Evolutionary conservation across 2,797 vertebrate genomes (phyloP), one percentile per base, ranked within the genome.

Genomic region (Tolypeutes matacus): DNA sequence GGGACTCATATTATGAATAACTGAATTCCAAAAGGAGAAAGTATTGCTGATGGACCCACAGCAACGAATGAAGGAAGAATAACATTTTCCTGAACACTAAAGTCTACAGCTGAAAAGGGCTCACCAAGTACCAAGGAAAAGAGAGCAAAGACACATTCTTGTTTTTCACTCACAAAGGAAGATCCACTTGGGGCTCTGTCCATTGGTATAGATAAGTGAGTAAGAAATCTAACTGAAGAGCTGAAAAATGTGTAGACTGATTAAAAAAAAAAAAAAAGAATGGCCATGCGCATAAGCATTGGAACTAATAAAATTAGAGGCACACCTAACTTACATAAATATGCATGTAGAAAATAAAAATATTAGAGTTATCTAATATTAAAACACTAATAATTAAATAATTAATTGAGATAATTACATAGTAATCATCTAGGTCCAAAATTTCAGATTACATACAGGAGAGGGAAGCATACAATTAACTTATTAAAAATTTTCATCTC

Each of bases 371-470:
- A 1, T 53, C 21, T 73, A 81, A 78, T 75, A 78, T 70, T 77
- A 51, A 89, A 72, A 53, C 29, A 83, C 1, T 18, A 36, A 76
- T 76, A n/a, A 70, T 46, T 46, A 34, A 86, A 36, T 9, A 86
- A 36, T 17, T 88, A 34, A 75, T 27, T 56, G 49, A 69, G 81
- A 23, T 70, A 86, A 64, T 83, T 86, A 64, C 18, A 82, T n/a
- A 85, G 84, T 56, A 65, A 70, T 82, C n/a, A 31, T 12, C 10
- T 64, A 80, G 21, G 0, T 58, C 25, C 42, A 42, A 85, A 93
- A 73, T 86, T 78, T 12, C 65, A 86, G 51, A 34, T 42, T 78
- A 65, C 27, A 64, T 85, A 31, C 92, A 94, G 39, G 20, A 67
- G 25, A 73, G 34, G 25, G 56, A 94, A 84, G 39, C 10, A 42